A percentile compares a stretch with the other conserved stretches of the same genome.
Evolutionary conservation across 2,888 invertebrate genomes (phyloP).

Genomic region (Bruchidius siliquastri): DNA sequence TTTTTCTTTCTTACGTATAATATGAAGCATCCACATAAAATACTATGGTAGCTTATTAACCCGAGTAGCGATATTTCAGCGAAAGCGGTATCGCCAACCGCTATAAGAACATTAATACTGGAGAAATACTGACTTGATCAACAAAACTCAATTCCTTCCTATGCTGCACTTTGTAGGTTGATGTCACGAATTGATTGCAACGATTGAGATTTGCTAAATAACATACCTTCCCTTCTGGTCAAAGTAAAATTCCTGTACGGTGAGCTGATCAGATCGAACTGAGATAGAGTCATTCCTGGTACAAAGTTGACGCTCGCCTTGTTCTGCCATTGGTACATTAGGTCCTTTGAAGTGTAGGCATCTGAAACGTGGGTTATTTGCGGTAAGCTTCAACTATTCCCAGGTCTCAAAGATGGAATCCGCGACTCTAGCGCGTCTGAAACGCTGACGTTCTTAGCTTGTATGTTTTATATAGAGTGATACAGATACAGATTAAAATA

Average conservation of each 20-base stretch:
- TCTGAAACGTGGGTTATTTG: constrained; percentile 52
- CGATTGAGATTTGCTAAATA: not conserved
- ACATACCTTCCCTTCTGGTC: constrained; percentile 68
- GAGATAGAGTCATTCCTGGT: constrained; percentile 87
- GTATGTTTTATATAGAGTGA: not conserved
- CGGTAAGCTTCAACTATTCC: not conserved
- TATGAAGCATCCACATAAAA: too few relatives aligned
- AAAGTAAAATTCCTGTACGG: constrained; percentile 80
- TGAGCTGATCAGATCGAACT: constrained; percentile 88
- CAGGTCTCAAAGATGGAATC: not conserved
- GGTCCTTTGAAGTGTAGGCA: constrained; percentile 81
- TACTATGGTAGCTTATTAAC: too few relatives aligned
- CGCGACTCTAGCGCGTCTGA: not conserved
- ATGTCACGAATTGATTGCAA: too few relatives aligned
- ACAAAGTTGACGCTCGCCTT: constrained; percentile 80
- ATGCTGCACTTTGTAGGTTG: too few relatives aligned
- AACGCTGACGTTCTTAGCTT: not conserved
- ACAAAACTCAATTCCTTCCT: too few relatives aligned
- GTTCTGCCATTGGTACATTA: constrained; percentile 85
- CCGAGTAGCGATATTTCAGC: too few relatives aligned
- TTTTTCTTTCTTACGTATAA: too few relatives aligned
- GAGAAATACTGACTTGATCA: too few relatives aligned
- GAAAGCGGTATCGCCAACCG: too few relatives aligned
- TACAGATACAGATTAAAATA: not conserved
- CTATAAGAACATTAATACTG: too few relatives aligned